Evolutionary conservation across 2,113 vertebrate genomes (phyloP), one percentile per base, ranked within the genome.

Genomic region (Regulus satrapa): DNA sequence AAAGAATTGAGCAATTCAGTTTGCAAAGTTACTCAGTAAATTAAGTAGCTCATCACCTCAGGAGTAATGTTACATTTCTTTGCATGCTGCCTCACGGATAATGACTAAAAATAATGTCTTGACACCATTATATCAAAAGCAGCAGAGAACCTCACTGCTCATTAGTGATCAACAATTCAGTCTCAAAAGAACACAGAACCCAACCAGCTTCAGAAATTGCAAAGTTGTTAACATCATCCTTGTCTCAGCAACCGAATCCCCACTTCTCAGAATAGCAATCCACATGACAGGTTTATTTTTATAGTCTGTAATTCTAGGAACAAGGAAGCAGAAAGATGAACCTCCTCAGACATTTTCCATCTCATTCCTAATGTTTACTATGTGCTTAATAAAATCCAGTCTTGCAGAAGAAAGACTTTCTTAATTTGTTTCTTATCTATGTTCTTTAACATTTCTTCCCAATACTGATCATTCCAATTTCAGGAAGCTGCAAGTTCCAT

Each of bases 211-310:
- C 51, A 92, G 82, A 88, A 82, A 86, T 71, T 85, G 78, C 85
- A 95, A 48, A 95, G 94, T 82, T 84, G 77, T 86, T 91, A 79
- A 69, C 73, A 81, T 83, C 66, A 26, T 91, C 95, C 77, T 64
- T 93, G 93, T 92, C 94, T 95, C 86, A 67, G 90, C 89, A 93
- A 81, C 94, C 91, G 82, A 96, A 93, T 95, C 73, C 85, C 90
- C 83, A 89, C 85, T 82, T 64, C 93, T 96, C 66, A 76, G 88
- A 96, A 95, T 89, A 93, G 89, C 94, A 94, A 89, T 90, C 93
- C 95, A 93, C 85, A 79, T 93, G 93, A 94, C 92, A 95, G 91
- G 94, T 96, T 96, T 97, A 96, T 97, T 96, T 97, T 95, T 97
- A 62, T 40, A 96, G 89, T 69, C 94, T 94, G 90, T 88, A 95